Evolutionary conservation across 2,888 invertebrate species (phyloP).

Genomic region (Andrena trimmerana): DNA sequence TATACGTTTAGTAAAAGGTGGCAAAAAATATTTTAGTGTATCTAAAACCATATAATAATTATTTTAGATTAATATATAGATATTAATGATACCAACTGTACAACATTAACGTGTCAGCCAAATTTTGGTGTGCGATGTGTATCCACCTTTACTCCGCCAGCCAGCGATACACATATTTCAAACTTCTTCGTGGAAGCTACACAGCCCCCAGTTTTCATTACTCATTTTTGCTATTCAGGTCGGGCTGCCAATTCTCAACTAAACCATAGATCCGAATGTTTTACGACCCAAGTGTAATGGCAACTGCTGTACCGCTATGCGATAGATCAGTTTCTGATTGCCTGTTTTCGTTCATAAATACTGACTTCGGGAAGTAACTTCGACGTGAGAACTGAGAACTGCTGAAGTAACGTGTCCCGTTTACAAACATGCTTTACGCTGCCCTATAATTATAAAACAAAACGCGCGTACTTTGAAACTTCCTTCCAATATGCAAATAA

Average conservation of each 20-base stretch:
- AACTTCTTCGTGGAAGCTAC: background rate
- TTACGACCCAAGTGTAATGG: constrained; percentile 1
- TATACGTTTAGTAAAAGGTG: no score
- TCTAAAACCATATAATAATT: no score
- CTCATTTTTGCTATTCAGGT: background rate
- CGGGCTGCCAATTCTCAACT: background rate
- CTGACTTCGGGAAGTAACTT: background rate
- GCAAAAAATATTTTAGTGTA: no score
- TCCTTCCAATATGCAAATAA: background rate
- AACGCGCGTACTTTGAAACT: background rate
- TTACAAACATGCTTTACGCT: background rate
- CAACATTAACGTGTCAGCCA: no score
- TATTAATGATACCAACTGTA: no score
- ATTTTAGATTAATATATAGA: no score
- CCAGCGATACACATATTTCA: background rate
- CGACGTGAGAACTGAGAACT: constrained; percentile 10
- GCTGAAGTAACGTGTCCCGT: constrained; percentile 8
- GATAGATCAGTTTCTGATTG: constrained; percentile 7
- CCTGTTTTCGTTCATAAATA: constrained; percentile 8
- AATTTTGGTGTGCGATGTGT: no score
- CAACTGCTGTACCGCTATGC: constrained; percentile 10
- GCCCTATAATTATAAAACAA: background rate
- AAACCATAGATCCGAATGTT: constrained; percentile 1
- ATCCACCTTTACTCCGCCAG: no score
- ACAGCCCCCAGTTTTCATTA: background rate